Conservation (phyloP, 2,888 invertebrate genomes). For the Tryphoninae sp. region DNA sequence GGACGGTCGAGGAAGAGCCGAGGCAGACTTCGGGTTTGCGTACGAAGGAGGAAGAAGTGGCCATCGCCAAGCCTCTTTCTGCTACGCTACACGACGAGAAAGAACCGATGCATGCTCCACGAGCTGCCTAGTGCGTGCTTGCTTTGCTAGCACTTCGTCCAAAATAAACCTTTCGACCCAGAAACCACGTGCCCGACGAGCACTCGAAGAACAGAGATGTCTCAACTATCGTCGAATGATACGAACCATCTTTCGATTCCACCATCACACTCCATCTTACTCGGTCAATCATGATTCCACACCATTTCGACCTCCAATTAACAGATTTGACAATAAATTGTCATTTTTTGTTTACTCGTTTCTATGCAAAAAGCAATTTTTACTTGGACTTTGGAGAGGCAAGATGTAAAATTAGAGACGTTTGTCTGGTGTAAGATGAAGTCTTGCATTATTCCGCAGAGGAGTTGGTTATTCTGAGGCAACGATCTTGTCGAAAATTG, state of each 20-base stretch:
- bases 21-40: conserved; percentile 22
- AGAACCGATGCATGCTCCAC: conserved; percentile 13
- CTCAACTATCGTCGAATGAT: conserved; percentile 43
- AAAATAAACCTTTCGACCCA: conserved; percentile 67
- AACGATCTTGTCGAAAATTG: conserved; percentile 18
- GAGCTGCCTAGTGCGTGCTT: conserved; percentile 34
- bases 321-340: too few relatives aligned
- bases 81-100: conserved; percentile 32
- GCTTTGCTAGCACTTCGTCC: conserved; percentile 59
- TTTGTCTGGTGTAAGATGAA: background rate
- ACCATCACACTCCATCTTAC: conserved; percentile 22
- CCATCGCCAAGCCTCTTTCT: conserved; percentile 50
- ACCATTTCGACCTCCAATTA: too few relatives aligned
- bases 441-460: background rate
- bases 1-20: conserved; percentile 42
- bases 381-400: too few relatives aligned
- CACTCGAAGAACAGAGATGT: conserved; percentile 44
- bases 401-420: too few relatives aligned
- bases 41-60: conserved; percentile 48
- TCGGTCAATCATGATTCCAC: background rate
- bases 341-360: too few relatives aligned
- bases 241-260: conserved; percentile 33
- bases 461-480: background rate
- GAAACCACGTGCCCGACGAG: conserved; percentile 60
- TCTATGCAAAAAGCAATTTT: too few relatives aligned